phyloP scores from a whole-genome alignment of 2,797 vertebrate species.

The Sternarchorhynchus goeldii region DNA sequence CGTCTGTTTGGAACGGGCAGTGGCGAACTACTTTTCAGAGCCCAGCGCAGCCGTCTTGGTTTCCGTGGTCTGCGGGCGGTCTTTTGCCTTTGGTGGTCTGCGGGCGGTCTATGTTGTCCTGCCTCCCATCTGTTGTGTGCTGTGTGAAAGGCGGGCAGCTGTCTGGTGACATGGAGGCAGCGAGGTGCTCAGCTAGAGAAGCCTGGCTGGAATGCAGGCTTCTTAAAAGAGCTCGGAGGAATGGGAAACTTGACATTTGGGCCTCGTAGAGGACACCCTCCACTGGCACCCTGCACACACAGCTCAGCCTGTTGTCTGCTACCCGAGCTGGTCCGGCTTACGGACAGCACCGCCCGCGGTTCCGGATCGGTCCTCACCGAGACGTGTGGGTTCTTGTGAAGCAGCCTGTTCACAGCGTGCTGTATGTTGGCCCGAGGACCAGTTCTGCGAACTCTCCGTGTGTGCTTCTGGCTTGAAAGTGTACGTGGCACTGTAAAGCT shows the following conservation, averaged over 20 bases:
- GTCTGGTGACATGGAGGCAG: slow-evolving; percentile 34
- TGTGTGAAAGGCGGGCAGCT: slow-evolving; percentile 53
- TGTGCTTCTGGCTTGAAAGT: slow-evolving; percentile 8
- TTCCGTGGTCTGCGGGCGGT: neutral
- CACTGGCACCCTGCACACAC: slow-evolving; percentile 35
- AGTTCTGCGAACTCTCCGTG: slow-evolving; percentile 11
- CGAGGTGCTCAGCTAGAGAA: slow-evolving; percentile 33
- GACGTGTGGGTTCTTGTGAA: slow-evolving; percentile 17
- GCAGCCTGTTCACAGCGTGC: slow-evolving; percentile 14
- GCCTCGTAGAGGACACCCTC: slow-evolving; percentile 41
- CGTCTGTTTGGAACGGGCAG: neutral
- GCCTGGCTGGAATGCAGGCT: slow-evolving; percentile 53
- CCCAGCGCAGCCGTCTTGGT: neutral
- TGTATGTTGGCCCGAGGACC: slow-evolving; percentile 33
- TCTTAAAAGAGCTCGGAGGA: slow-evolving; percentile 55
- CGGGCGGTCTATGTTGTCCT: neutral
- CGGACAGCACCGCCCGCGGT: slow-evolving; percentile 24
- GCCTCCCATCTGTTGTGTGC: slow-evolving; percentile 19
- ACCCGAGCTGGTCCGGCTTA: slow-evolving; percentile 24
- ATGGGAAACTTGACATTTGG: slow-evolving; percentile 56
- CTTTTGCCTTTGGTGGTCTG: neutral
- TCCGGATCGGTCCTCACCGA: slow-evolving; percentile 31
- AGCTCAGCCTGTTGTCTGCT: neutral
- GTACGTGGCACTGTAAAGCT: slow-evolving; percentile 35
- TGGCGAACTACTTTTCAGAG: slow-evolving; percentile 54